phyloP scores from a whole-genome alignment of 2,797 vertebrate species.

The Chromobotia macracanthus region DNA sequence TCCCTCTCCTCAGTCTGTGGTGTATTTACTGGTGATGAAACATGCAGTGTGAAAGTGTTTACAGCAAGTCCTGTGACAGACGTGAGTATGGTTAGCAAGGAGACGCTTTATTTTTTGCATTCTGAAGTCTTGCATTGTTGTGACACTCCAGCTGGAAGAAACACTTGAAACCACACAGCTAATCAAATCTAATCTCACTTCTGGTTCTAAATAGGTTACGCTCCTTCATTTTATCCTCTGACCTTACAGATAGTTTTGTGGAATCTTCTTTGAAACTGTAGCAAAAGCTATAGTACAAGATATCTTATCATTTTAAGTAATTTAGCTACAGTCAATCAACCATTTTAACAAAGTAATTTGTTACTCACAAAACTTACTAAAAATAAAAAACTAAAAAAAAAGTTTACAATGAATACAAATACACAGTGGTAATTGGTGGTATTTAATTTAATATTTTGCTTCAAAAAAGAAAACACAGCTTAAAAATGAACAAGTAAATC shows the following conservation, averaged over 20 bases:
- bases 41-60: constrained; percentile 54
- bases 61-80: constrained; percentile 58
- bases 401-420: background rate
- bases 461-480: no score
- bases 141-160: constrained; percentile 71
- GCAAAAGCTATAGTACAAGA: background rate
- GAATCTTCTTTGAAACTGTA: background rate
- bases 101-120: constrained; percentile 64
- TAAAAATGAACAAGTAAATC: no score
- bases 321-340: background rate
- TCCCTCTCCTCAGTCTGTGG: constrained; percentile 40
- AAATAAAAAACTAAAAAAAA: no score
- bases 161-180: constrained; percentile 59
- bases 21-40: constrained; percentile 64
- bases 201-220: constrained; percentile 50
- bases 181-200: constrained; percentile 57
- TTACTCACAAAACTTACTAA: no score
- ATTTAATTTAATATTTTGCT: no score
- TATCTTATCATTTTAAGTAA: background rate
- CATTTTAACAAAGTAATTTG: background rate
- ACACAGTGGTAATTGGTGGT: background rate
- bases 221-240: constrained; percentile 2
- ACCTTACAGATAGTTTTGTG: background rate
- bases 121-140: constrained; percentile 60
- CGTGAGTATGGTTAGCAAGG: constrained; percentile 74